These are phyloP conservation scores for Panulirus ornatus DNA, from an alignment of 1,140 invertebrate species.

Conservation along the genomic window DNA sequence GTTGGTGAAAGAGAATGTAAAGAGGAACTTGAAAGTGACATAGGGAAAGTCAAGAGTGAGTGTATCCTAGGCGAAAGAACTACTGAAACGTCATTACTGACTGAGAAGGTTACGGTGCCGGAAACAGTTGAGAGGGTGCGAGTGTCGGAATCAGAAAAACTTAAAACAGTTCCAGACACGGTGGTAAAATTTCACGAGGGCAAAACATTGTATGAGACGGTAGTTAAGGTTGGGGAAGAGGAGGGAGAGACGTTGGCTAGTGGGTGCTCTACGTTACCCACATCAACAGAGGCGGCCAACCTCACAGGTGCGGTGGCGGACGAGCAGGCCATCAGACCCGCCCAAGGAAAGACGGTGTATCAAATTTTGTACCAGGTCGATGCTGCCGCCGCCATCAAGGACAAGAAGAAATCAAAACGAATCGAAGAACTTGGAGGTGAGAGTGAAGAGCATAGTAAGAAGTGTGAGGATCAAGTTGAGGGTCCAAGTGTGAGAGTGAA, in stretches of 20 bases:
- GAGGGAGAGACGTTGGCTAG: background rate
- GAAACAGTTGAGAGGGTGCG: background rate
- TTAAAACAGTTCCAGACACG: conserved; percentile 10
- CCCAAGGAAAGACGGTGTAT: conserved; percentile 41
- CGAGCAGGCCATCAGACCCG: background rate
- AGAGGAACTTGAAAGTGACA: background rate
- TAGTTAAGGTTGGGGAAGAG: conserved; percentile 34
- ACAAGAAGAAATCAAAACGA: conserved; percentile 18
- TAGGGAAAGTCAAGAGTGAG: background rate
- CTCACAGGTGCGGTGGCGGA: background rate
- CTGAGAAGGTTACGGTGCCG: too few species aligned
- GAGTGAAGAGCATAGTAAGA: too few species aligned
- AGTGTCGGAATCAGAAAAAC: background rate
- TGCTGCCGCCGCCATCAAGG: background rate
- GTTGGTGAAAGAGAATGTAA: background rate
- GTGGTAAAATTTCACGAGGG: conserved; percentile 32
- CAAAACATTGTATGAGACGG: conserved; percentile 23
- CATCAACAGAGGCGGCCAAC: background rate
- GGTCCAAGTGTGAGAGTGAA: too few species aligned
- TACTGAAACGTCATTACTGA: too few species aligned
- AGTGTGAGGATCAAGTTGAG: too few species aligned
- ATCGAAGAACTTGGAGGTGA: too few species aligned
- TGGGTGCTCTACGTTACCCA: too few species aligned
- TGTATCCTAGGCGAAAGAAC: too few species aligned
- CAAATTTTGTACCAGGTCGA: conserved; percentile 44